Percentiles rank a stretch among this genome's conserved stretches.
Conservation (phyloP, 1,140 invertebrate species). For the Laupala kohalensis region DNA sequence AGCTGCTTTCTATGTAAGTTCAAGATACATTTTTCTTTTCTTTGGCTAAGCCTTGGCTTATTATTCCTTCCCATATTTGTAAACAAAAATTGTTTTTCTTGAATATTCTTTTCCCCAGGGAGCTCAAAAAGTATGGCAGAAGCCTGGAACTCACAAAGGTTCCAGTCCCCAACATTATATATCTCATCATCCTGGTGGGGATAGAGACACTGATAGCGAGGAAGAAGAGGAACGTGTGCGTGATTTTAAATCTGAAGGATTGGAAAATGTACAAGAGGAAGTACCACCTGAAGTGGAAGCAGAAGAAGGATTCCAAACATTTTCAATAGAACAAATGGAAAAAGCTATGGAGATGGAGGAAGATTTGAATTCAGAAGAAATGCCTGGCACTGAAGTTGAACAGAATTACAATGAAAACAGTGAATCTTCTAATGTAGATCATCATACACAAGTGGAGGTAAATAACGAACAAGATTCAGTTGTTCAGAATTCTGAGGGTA, state of each 20-base stretch:
- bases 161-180: constrained; percentile 25
- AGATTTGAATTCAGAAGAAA: no score
- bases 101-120: constrained; percentile 23
- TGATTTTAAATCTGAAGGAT: constrained; percentile 20
- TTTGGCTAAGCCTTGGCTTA: background rate
- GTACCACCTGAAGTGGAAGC: background rate
- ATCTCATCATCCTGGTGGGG: constrained; percentile 29
- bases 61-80: background rate
- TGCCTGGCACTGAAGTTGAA: no score
- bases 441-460: no score
- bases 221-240: constrained; percentile 9
- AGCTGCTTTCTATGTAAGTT: constrained; percentile 32
- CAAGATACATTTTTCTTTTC: constrained; percentile 3
- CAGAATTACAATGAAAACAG: no score
- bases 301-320: no score
- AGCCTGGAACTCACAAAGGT: constrained; percentile 30
- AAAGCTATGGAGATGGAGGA: no score
- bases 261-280: background rate
- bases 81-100: background rate
- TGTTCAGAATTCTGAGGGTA: no score
- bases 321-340: no score
- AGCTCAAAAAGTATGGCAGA: constrained; percentile 32
- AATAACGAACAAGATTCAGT: no score
- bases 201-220: constrained; percentile 17
- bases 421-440: no score